Percentiles rank a stretch among this genome's conserved stretches.
phyloP scores from a whole-genome alignment of 2,797 vertebrate species.

The Eulemur coronatus region DNA sequence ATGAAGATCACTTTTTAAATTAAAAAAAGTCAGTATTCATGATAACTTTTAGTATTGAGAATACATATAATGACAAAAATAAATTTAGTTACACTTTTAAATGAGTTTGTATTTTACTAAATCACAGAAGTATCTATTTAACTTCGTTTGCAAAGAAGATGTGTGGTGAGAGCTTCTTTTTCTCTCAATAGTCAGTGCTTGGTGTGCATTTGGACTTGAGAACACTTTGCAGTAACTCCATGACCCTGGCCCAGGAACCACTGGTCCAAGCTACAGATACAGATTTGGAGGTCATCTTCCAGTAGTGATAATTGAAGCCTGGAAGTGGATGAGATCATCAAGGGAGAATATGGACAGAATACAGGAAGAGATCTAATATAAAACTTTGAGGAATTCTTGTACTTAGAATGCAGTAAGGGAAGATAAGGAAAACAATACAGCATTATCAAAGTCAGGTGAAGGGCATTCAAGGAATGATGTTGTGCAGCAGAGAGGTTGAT shows the following conservation, averaged over 20 bases:
- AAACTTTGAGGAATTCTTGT: not conserved
- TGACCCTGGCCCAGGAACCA: not conserved
- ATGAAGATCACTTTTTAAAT: not conserved
- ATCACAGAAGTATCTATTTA: not conserved
- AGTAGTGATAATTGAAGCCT: not conserved
- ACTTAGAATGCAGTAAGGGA: not conserved
- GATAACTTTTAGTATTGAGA: not conserved
- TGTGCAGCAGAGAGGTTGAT: not conserved
- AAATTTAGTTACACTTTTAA: not conserved
- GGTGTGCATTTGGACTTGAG: not conserved
- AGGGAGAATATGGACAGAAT: not conserved
- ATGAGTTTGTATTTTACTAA: not conserved
- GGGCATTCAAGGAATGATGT: not conserved
- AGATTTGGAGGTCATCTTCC: not conserved
- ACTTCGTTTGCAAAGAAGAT: not conserved
- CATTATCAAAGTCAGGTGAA: not conserved
- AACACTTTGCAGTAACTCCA: not conserved
- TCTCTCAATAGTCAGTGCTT: not conserved
- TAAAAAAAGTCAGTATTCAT: not conserved
- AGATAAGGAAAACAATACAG: not conserved
- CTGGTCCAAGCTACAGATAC: not conserved
- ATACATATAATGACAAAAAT: not conserved
- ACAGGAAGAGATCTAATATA: not conserved
- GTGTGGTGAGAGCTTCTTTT: not conserved
- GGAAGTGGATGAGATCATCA: not conserved